Percentiles rank a stretch among this genome's conserved stretches.
These are phyloP conservation scores for Dreissena polymorpha DNA, from an alignment of 1,140 invertebrate species.

Conservation along the genomic window DNA sequence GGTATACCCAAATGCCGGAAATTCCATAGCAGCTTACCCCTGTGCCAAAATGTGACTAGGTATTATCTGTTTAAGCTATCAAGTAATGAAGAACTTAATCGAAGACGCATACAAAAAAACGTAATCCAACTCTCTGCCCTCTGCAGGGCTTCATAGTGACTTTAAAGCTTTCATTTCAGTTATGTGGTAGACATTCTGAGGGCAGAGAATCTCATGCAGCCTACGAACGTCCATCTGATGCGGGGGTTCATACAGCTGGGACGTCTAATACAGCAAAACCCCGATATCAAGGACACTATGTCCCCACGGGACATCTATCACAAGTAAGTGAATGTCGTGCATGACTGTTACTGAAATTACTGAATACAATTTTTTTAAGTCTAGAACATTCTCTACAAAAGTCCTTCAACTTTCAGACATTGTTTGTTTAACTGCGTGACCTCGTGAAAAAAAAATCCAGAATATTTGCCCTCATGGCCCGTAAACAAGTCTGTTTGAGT, in stretches of 20 bases:
- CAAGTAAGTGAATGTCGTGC: conserved; percentile 72
- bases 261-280: conserved; percentile 63
- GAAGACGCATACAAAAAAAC: no score
- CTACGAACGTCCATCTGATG: conserved; percentile 75
- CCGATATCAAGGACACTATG: conserved; percentile 73
- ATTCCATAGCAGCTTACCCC: no score
- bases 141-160: no score
- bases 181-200: conserved; percentile 58
- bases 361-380: background rate
- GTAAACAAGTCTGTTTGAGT: no score
- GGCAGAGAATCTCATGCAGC: conserved; percentile 72
- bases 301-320: conserved; percentile 74
- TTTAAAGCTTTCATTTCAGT: conserved; percentile 56
- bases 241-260: conserved; percentile 74
- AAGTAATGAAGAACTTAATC: no score
- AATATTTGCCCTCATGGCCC: no score
- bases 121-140: no score
- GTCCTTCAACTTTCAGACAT: background rate
- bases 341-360: no score
- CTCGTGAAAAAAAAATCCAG: background rate
- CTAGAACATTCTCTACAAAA: background rate
- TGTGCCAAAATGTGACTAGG: no score
- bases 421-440: no score
- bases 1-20: no score
- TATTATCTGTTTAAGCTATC: no score